Base-by-base conservation (phyloP, 2,797 vertebrate species). In the Galago senegalensis region DNA sequence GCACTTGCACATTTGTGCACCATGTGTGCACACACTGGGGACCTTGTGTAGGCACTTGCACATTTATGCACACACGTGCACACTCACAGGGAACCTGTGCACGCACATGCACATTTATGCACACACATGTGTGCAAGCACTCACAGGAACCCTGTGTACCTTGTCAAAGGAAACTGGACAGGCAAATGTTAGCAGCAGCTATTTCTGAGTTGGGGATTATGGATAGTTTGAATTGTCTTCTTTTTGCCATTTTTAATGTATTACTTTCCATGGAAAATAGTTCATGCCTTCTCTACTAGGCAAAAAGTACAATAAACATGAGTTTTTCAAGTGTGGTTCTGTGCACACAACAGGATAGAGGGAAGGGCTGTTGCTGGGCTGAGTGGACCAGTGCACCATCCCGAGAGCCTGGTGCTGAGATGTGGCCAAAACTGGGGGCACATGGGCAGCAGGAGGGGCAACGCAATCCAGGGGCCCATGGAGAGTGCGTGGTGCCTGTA, bases 401-500 rank as follows among this genome's bases (percentile, higher is more conserved):
- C 0, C 1, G 21, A 13, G 7, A 8, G 31, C 43, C 16, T 9
- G 25, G 21, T 12, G 87, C 2, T 16, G n/a, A 7, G 25, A n/a
- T 1, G 4, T 0, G 6, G 31, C 46, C 20, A 49, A 4, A 1
- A 25, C 2, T 12, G 1, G 53, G 37, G 29, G 5, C 37, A 2
- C 31, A 13, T 25, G 2, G 4, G 85, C 37, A 5, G 34, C 43
- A 29, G 29, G 34, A 31, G 21, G 20, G 13, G 23, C 13, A 1
- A 56, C 6, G 20, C n/a, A 21, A 12, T n/a, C 0, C 60, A 13
- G 58, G 16, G 58, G 16, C 25, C 79, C 29, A 20, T 20, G 2
- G 20, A 7, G 2, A 0, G 31, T 0, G 17, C 21, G 2, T 1
- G 0, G 88, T 0, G 20, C n/a, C 27, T 0, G 3, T 0, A 5